Conservation (phyloP, 1,140 invertebrate species). For the Popillia japonica region DNA sequence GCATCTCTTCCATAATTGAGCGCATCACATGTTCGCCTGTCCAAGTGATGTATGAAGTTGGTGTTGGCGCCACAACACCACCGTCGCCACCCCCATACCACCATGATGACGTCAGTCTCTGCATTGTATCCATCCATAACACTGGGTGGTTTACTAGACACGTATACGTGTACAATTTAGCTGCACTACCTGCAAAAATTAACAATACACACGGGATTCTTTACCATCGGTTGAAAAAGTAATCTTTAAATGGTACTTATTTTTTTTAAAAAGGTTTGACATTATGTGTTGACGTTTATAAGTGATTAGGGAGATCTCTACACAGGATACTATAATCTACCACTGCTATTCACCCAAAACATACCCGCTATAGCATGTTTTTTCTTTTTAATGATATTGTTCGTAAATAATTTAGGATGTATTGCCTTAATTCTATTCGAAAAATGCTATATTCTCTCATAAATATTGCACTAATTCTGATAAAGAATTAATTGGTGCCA, state of each 20-base stretch:
- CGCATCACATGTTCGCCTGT: conserved; percentile 42
- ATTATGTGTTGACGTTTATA: neutral
- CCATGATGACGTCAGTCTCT: conserved; percentile 16
- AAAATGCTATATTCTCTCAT: no score
- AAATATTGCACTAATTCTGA: no score
- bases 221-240: neutral
- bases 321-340: neutral
- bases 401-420: no score
- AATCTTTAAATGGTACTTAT: conserved; percentile 18
- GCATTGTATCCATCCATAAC: conserved; percentile 13
- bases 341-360: neutral
- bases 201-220: conserved; percentile 1
- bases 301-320: neutral
- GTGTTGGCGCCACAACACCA: conserved; percentile 40
- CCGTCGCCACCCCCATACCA: conserved; percentile 27
- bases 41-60: conserved; percentile 38
- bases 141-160: neutral
- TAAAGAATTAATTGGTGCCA: no score
- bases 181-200: conserved; percentile 31
- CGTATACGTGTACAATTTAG: neutral
- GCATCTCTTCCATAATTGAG: conserved; percentile 37
- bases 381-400: no score
- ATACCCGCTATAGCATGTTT: no score
- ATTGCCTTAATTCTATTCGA: no score
- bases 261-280: neutral